Percentiles rank a stretch among this genome's conserved stretches.
phyloP scores from a whole-genome alignment of 1,140 invertebrate genomes.

The Camponotus floridanus region DNA sequence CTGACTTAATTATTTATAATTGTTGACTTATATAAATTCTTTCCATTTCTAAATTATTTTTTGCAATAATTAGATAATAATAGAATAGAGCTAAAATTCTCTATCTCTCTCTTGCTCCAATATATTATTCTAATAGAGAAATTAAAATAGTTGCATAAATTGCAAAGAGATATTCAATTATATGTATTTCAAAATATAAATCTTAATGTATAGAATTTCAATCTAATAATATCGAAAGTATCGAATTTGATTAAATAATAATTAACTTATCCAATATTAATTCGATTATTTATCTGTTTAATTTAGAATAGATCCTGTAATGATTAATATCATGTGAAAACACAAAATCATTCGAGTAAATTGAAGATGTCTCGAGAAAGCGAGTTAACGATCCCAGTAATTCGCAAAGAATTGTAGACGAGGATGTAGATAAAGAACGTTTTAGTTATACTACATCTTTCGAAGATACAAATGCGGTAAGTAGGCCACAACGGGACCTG shows the following conservation, averaged over 20 bases:
- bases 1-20: slow-evolving; percentile 20
- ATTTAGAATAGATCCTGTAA: not conserved
- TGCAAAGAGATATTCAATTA: not conserved
- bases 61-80: not conserved
- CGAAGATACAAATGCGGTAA: slow-evolving; percentile 80
- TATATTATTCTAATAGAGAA: not conserved
- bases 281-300: not conserved
- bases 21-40: not conserved
- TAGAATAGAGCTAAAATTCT: not conserved
- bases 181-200: not conserved
- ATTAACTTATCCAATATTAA: not conserved
- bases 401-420: not conserved
- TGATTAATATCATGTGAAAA: not conserved
- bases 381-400: not conserved
- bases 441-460: slow-evolving; percentile 60
- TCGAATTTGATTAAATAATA: not conserved
- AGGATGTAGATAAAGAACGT: slow-evolving; percentile 23
- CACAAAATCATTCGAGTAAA: slow-evolving; percentile 8
- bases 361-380: not conserved
- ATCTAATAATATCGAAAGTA: not conserved
- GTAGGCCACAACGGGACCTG: slow-evolving; percentile 85
- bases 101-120: not conserved
- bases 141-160: not conserved
- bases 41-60: not conserved
- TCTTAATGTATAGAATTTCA: not conserved